These are phyloP conservation scores for Psophia crepitans DNA, from an alignment of 2,113 vertebrate genomes.

Conservation along the genomic window DNA sequence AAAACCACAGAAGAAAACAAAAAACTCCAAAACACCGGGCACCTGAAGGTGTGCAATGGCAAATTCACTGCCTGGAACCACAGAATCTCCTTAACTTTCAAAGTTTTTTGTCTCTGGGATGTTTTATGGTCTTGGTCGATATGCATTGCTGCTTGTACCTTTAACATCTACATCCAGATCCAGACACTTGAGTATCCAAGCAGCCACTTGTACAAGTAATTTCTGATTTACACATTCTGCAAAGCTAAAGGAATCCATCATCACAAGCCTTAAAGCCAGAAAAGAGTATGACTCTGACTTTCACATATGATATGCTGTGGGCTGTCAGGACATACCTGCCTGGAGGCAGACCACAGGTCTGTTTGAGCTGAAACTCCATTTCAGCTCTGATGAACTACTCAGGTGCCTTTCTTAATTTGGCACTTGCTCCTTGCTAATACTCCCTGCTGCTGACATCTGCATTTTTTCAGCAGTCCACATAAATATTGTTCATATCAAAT, in stretches of 20 bases:
- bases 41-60: not conserved
- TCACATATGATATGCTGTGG: accelerated
- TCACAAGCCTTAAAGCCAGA: not conserved
- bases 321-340: not conserved
- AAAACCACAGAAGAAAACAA: not conserved
- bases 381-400: not conserved
- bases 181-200: not conserved
- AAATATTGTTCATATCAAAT: not conserved
- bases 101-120: not conserved
- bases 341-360: not conserved
- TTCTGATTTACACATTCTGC: not conserved
- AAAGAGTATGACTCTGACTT: not conserved
- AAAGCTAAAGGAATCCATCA: not conserved
- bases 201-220: not conserved
- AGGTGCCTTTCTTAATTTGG: not conserved
- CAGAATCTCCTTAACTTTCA: not conserved
- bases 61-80: not conserved
- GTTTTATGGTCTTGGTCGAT: not conserved
- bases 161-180: not conserved
- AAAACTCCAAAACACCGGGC: not conserved
- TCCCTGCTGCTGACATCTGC: not conserved
- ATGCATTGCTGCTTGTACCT: not conserved
- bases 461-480: not conserved
- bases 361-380: no score
- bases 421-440: not conserved